Conservation (phyloP, 2,113 vertebrate genomes). For the Eurystomus gularis region DNA sequence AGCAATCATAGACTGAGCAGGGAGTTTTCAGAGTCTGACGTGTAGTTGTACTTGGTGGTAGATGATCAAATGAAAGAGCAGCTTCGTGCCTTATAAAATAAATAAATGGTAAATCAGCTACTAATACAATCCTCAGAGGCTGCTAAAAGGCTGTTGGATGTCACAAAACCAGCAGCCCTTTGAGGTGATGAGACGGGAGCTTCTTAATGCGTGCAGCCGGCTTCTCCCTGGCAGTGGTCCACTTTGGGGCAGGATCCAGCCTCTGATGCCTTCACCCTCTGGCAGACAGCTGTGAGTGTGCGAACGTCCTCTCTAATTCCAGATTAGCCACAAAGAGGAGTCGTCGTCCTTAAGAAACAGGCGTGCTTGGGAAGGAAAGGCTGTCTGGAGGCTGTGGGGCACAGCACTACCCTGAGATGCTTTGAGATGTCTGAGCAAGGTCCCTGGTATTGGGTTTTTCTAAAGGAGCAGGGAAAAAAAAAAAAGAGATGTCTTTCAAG, state of each 20-base stretch:
- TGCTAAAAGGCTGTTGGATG: conserved; percentile 28
- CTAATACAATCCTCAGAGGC: neutral
- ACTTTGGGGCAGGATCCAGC: neutral
- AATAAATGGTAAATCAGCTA: neutral
- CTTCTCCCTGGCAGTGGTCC: conserved; percentile 21
- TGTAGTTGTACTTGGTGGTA: neutral
- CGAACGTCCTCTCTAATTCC: conserved; percentile 13
- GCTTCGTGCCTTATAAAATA: neutral
- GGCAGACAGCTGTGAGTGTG: neutral
- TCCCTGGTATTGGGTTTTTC: neutral
- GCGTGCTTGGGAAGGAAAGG: neutral
- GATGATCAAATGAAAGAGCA: neutral
- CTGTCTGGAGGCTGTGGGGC: neutral
- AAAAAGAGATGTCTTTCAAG: neutral
- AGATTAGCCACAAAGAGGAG: conserved; percentile 41
- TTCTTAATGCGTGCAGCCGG: neutral
- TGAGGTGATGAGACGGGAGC: neutral
- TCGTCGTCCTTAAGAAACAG: neutral
- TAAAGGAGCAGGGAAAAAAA: neutral
- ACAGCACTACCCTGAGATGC: neutral
- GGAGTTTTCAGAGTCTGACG: neutral
- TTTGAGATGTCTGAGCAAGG: neutral
- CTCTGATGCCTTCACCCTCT: conserved; percentile 3
- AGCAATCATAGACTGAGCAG: neutral
- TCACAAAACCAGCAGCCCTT: conserved; percentile 28